Percentiles rank a stretch among this genome's conserved stretches.
These are phyloP conservation scores for Nesometra sesokonis DNA, from an alignment of 35 echinoderm and acorn worm species.

Conservation along the genomic window DNA sequence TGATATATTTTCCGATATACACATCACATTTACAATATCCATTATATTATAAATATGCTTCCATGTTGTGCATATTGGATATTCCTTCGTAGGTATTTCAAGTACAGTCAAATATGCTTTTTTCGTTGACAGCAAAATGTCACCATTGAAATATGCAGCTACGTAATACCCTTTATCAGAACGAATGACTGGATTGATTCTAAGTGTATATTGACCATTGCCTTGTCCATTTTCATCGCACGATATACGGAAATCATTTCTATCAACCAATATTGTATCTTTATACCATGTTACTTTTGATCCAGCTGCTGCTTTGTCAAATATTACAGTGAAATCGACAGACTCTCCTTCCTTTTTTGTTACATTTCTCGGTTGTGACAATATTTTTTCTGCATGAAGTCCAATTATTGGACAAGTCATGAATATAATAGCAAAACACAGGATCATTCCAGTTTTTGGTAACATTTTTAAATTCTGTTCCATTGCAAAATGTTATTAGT, in stretches of 20 bases:
- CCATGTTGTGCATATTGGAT: neutral
- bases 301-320: neutral
- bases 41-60: neutral
- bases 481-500: no score
- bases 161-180: neutral
- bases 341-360: neutral
- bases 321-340: neutral
- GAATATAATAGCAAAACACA: no score
- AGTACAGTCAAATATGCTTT: neutral
- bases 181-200: neutral
- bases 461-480: no score
- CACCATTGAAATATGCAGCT: neutral
- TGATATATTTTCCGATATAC: neutral
- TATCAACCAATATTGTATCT: neutral
- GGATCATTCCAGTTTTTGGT: no score
- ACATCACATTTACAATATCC: neutral
- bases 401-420: neutral
- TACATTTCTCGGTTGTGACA: neutral
- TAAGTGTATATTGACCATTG: neutral
- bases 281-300: neutral
- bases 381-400: neutral
- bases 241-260: neutral
- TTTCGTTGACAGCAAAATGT: neutral
- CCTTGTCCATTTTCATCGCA: neutral
- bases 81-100: neutral